Evolutionary conservation across 2,113 vertebrate genomes (phyloP).

Genomic region (Myodes glareolus): DNA sequence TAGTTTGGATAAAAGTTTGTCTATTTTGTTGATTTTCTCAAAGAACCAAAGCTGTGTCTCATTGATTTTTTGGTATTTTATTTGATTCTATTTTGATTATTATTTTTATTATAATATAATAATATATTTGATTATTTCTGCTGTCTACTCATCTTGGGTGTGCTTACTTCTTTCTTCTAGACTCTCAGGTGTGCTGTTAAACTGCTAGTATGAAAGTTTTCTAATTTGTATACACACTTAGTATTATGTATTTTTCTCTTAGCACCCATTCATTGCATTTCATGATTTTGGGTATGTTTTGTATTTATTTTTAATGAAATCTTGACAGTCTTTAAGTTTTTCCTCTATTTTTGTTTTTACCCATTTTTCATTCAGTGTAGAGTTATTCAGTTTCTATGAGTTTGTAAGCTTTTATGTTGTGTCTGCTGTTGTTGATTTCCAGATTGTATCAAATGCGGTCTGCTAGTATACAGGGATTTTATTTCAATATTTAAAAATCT

Average conservation of each 20-base stretch:
- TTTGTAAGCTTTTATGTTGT: not conserved
- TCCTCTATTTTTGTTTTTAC: not conserved
- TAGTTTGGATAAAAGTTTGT: not conserved
- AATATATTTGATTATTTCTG: too few relatives aligned
- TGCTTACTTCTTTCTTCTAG: not conserved
- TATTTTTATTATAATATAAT: too few relatives aligned
- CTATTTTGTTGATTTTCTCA: not conserved
- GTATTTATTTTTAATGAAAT: not conserved
- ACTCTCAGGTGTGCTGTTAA: not conserved
- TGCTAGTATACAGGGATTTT: not conserved
- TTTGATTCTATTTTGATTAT: not conserved
- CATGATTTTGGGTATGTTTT: not conserved
- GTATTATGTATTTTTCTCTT: not conserved
- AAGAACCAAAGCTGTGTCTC: not conserved
- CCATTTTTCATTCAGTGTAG: not conserved
- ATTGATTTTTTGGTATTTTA: not conserved
- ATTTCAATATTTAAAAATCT: not conserved
- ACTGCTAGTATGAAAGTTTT: not conserved
- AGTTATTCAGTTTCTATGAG: not conserved
- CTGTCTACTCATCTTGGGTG: not conserved
- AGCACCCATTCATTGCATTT: not conserved
- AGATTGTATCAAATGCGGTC: not conserved
- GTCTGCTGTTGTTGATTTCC: not conserved
- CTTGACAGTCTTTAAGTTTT: not conserved
- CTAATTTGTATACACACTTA: not conserved